phyloP scores from a whole-genome alignment of 2,888 invertebrate genomes.

The Leucozona laternaria region DNA sequence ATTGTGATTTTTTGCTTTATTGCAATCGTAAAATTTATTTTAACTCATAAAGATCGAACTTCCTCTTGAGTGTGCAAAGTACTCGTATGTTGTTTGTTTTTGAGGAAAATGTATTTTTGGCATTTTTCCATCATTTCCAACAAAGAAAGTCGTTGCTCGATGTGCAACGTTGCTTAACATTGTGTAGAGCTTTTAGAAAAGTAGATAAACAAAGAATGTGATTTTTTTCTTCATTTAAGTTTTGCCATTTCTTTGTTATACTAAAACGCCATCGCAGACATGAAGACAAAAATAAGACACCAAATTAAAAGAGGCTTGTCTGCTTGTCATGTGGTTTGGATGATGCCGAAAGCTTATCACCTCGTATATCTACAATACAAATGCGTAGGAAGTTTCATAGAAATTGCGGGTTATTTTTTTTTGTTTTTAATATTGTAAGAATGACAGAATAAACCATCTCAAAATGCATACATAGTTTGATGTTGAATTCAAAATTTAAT shows the following conservation, averaged over 20 bases:
- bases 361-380: not conserved
- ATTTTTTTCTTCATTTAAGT: not conserved
- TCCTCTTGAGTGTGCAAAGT: not conserved
- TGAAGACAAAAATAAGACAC: not conserved
- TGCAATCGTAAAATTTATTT: constrained; percentile 15
- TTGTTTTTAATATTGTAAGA: not conserved
- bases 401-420: not conserved
- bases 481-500: too few species aligned
- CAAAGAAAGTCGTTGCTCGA: constrained; percentile 40
- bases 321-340: constrained; percentile 12
- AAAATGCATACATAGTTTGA: too few species aligned
- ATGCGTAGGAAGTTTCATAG: not conserved
- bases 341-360: constrained; percentile 1
- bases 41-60: not conserved
- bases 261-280: not conserved
- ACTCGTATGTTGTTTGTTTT: not conserved
- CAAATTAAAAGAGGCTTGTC: constrained; percentile 12
- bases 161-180: not conserved
- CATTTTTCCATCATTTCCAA: constrained; percentile 26
- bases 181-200: constrained; percentile 8
- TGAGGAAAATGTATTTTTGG: constrained; percentile 41
- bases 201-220: constrained; percentile 25
- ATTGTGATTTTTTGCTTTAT: not conserved
- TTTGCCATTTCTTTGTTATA: constrained; percentile 16
- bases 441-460: too few species aligned